A percentile compares a stretch with the other conserved stretches of the same genome.
Evolutionary conservation across 2,797 vertebrate species (phyloP).

Genomic region (Cercopithecus diana): DNA sequence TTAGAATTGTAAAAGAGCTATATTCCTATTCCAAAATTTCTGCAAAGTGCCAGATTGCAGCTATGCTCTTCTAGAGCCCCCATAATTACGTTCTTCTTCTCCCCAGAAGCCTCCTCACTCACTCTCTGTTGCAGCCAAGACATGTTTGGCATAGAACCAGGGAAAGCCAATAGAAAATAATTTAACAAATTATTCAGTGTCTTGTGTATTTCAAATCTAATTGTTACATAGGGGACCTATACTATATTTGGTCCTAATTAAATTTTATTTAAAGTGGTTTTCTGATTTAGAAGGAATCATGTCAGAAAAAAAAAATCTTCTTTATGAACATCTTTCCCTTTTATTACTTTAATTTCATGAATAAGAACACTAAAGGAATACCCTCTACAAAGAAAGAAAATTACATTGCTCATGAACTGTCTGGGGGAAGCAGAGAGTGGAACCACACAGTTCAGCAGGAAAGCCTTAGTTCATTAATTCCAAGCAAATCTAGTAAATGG

Average conservation of each 20-base stretch:
- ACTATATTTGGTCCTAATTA: constrained; percentile 52
- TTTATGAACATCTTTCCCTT: constrained; percentile 37
- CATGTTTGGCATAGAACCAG: constrained; percentile 50
- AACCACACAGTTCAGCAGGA: background rate
- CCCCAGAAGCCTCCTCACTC: background rate
- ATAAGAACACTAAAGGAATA: background rate
- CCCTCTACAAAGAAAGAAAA: background rate
- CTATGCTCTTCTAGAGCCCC: background rate
- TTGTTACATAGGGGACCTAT: constrained; percentile 46
- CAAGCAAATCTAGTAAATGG: background rate
- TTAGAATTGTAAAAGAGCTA: constrained; percentile 39
- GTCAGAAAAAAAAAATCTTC: constrained; percentile 35
- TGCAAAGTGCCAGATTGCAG: constrained; percentile 29
- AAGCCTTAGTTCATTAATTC: background rate
- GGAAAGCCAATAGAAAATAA: constrained; percentile 27
- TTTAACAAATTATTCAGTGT: background rate
- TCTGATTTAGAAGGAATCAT: constrained; percentile 55
- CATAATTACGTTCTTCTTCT: background rate
- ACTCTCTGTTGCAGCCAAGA: background rate
- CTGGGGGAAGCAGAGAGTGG: background rate
- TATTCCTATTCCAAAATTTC: constrained; percentile 38
- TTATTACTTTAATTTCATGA: constrained; percentile 9
- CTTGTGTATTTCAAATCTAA: constrained; percentile 31
- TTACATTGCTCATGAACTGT: background rate
- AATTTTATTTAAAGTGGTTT: constrained; percentile 54